Conservation (phyloP, 2,888 invertebrate species). For the Lissonota sp. region DNA sequence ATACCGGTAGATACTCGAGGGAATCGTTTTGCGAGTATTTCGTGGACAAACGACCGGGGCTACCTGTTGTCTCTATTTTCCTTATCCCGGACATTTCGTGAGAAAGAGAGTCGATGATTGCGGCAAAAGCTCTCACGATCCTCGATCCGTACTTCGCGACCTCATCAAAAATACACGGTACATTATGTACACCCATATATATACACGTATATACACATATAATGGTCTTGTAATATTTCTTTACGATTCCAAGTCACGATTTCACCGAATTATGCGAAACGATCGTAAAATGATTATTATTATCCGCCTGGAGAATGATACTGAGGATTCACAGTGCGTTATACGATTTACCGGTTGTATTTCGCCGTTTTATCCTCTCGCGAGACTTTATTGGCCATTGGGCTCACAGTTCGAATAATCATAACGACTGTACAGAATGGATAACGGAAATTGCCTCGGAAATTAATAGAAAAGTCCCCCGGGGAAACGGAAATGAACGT, state of each 20-base stretch:
- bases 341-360: slow-evolving; percentile 5
- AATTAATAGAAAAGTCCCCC: neutral
- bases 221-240: neutral
- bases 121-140: neutral
- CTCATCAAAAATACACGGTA: neutral
- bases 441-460: neutral
- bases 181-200: neutral
- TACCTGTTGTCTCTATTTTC: slow-evolving; percentile 46
- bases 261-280: slow-evolving; percentile 9
- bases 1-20: slow-evolving; percentile 20
- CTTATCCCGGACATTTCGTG: neutral
- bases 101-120: neutral
- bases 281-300: slow-evolving; percentile 39
- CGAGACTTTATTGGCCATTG: slow-evolving; percentile 4
- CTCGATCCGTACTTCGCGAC: neutral
- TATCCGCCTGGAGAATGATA: slow-evolving; percentile 1
- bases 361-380: slow-evolving; percentile 11
- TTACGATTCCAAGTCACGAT: slow-evolving; percentile 51
- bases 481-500: neutral
- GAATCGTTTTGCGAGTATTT: slow-evolving; percentile 11
- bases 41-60: slow-evolving; percentile 27
- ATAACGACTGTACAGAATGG: slow-evolving; percentile 3
- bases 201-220: neutral
- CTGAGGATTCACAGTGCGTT: neutral
- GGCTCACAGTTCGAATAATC: neutral